These are phyloP conservation scores for Tetragnatha montana DNA, from an alignment of 2,888 invertebrate species.

Conservation along the genomic window DNA sequence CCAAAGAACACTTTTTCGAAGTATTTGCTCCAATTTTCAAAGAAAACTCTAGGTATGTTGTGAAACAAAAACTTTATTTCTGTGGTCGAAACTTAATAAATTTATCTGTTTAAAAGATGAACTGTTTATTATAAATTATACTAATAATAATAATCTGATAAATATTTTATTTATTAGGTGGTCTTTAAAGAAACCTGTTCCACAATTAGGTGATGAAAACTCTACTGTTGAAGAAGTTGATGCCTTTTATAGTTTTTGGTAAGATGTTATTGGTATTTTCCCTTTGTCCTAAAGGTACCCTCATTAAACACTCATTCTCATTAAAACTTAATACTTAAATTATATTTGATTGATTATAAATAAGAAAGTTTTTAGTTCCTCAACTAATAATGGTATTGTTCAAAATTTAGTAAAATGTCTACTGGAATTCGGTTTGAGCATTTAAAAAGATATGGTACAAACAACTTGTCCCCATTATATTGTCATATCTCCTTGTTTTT, in stretches of 20 bases:
- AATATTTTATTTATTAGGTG: slow-evolving; percentile 80
- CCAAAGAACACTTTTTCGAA: slow-evolving; percentile 87
- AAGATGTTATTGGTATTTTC: not conserved
- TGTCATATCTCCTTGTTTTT: too few species aligned
- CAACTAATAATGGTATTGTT: too few species aligned
- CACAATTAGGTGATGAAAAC: slow-evolving; percentile 86
- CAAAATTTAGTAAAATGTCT: too few species aligned
- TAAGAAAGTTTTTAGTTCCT: too few species aligned
- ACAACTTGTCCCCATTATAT: too few species aligned
- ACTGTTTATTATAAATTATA: not conserved
- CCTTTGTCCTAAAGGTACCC: too few species aligned
- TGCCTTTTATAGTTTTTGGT: slow-evolving; percentile 98
- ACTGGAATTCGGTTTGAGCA: too few species aligned
- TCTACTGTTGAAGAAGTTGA: slow-evolving; percentile 90
- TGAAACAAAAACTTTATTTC: not conserved
- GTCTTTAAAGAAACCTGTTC: slow-evolving; percentile 92
- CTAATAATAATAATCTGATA: not conserved
- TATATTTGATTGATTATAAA: too few species aligned
- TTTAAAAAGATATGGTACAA: too few species aligned
- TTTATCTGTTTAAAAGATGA: not conserved
- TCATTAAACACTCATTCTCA: too few species aligned
- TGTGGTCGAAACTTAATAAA: not conserved
- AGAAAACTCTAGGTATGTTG: slow-evolving; percentile 77
- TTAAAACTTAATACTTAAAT: too few species aligned
- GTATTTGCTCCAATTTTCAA: slow-evolving; percentile 78